Evolutionary conservation across 2,797 vertebrate species (phyloP).

Genomic region (Heterohyrax brucei): DNA sequence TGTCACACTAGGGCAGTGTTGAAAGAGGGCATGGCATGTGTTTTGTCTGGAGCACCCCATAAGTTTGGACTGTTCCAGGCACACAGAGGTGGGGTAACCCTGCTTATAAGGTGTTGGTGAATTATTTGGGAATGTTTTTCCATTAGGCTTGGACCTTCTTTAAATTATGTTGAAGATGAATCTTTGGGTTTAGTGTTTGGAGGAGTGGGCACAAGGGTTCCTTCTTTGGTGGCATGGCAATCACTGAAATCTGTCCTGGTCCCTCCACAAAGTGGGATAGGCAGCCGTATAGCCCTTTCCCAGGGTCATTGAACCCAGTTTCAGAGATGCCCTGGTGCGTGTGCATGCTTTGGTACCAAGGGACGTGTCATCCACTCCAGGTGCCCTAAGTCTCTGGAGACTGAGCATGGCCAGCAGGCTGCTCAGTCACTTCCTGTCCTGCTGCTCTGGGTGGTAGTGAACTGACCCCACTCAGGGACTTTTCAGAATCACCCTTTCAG

Average conservation of each 20-base stretch:
- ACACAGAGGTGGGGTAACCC: not conserved
- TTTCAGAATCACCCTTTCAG: not conserved
- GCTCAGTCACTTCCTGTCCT: not conserved
- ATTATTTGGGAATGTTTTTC: not conserved
- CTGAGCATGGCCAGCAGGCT: rapidly evolving
- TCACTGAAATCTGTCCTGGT: not conserved
- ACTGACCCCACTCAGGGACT: too few species aligned
- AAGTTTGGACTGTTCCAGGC: not conserved
- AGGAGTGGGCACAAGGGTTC: too few species aligned
- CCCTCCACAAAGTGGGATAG: not conserved
- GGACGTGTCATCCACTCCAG: not conserved
- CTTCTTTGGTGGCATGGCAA: not conserved
- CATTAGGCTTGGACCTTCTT: not conserved
- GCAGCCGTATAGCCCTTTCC: not conserved
- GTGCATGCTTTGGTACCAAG: not conserved
- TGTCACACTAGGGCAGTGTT: constrained; percentile 30
- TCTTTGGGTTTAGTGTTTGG: not conserved
- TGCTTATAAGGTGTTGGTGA: not conserved
- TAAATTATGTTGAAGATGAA: not conserved
- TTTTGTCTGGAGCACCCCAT: not conserved
- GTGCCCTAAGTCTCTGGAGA: not conserved
- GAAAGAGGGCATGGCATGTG: not conserved
- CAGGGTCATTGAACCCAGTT: not conserved
- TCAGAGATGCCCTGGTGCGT: not conserved
- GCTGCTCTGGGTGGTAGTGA: not conserved